Evolutionary conservation across 2,888 invertebrate species (phyloP).

Genomic region (Venusia cambrica): DNA sequence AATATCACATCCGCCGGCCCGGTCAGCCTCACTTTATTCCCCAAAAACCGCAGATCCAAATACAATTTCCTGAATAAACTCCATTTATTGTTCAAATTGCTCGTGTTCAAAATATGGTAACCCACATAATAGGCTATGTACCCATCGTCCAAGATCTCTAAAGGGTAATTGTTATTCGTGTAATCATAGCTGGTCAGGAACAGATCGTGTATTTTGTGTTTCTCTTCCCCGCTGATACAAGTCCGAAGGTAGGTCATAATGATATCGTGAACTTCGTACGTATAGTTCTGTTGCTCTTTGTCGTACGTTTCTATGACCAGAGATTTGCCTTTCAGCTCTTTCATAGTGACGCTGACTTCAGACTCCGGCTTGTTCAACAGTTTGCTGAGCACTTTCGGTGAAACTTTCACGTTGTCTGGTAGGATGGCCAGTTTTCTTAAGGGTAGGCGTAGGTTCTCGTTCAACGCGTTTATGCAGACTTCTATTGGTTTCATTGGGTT

Average conservation of each 20-base stretch:
- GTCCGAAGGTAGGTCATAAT: constrained; percentile 83
- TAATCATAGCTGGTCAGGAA: constrained; percentile 82
- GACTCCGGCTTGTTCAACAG: constrained; percentile 57
- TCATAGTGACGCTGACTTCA: constrained; percentile 83
- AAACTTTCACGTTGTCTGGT: constrained; percentile 85
- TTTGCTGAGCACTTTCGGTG: constrained; percentile 75
- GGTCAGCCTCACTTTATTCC: constrained; percentile 84
- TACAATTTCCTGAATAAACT: constrained; percentile 82
- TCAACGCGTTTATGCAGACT: constrained; percentile 82
- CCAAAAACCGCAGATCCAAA: constrained; percentile 85
- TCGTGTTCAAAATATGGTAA: constrained; percentile 83
- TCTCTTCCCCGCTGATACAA: constrained; percentile 56
- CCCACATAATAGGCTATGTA: constrained; percentile 88
- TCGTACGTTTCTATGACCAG: constrained; percentile 84
- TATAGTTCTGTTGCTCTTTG: constrained; percentile 78
- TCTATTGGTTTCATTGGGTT: constrained; percentile 77
- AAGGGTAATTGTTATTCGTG: constrained; percentile 69
- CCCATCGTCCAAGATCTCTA: constrained; percentile 84
- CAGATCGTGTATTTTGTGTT: constrained; percentile 76
- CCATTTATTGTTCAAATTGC: constrained; percentile 60
- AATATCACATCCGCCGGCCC: constrained; percentile 86
- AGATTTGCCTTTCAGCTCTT: constrained; percentile 83
- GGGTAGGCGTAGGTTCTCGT: constrained; percentile 62
- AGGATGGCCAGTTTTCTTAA: constrained; percentile 85
- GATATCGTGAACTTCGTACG: constrained; percentile 87